Percentiles rank a stretch among this genome's conserved stretches.
phyloP scores from a whole-genome alignment of 2,113 vertebrate genomes.

The Eulemur macaco region DNA sequence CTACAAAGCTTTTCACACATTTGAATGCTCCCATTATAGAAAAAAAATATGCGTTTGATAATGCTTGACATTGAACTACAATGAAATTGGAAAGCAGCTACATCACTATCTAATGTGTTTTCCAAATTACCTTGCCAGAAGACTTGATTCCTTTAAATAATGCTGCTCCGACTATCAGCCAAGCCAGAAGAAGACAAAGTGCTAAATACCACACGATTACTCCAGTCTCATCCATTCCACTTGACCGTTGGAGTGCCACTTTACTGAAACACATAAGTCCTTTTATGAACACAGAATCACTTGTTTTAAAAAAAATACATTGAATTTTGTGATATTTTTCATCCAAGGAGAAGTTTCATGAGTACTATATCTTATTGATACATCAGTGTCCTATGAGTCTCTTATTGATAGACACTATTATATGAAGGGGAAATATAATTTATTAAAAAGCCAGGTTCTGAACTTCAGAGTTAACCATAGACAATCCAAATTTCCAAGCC shows the following conservation, averaged over 20 bases:
- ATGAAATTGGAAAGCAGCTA: constrained; percentile 23
- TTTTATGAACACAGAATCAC: constrained; percentile 48
- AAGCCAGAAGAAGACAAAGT: constrained; percentile 93
- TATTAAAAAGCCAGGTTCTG: not conserved
- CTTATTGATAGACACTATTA: not conserved
- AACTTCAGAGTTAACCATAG: not conserved
- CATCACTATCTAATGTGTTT: not conserved
- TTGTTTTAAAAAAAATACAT: not conserved
- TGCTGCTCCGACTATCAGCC: constrained; percentile 88
- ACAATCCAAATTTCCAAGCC: not conserved
- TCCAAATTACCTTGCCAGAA: constrained; percentile 92
- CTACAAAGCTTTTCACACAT: constrained; percentile 27
- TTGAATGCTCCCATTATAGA: not conserved
- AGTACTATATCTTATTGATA: constrained; percentile 14
- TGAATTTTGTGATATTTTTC: not conserved
- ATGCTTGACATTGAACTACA: not conserved
- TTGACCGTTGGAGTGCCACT: constrained; percentile 89
- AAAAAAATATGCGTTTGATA: constrained; percentile 5
- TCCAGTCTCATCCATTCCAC: constrained; percentile 90
- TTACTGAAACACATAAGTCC: constrained; percentile 80
- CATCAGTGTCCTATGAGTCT: not conserved
- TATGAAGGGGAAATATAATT: not conserved
- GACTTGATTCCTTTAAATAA: constrained; percentile 96
- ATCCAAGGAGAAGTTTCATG: not conserved
- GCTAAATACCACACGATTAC: constrained; percentile 94